Evolutionary conservation across 1,140 invertebrate genomes (phyloP), one percentile per base, ranked within the genome.

Genomic region (Cotesia glomerata): DNA sequence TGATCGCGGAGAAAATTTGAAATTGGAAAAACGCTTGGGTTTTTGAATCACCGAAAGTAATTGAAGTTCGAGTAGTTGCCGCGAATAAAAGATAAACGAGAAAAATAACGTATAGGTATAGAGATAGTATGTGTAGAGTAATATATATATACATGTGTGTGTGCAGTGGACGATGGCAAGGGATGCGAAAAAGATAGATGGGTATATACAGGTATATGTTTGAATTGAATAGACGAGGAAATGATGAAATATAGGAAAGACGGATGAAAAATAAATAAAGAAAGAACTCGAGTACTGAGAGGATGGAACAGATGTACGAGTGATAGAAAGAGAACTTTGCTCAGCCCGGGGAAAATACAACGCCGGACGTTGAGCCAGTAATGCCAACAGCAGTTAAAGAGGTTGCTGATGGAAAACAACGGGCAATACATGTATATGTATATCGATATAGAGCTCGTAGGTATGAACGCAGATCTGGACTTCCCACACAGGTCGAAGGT

Each of bases 61-160:
- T 82, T 82, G 77, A 80, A 82, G 80, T 81, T 80, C 81, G 80
- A 82, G 80, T 80, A 79, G 80, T 74, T 69, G 72, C 64, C 66
- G 61, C 69, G 75, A 76, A 73, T 67, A 75, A 77, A 76, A 76
- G 74, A 64, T 62, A 45, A 56, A 72, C 14, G 32, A 39, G 45
- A 52, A 45, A 61, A 36, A 66, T 68, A 32, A 72, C 69, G 62
- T 69, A 76, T 18, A 26, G 54, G 9, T n/a, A 56, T 34, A 69
- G 4, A 39, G 5, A 39, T 39, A 45, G 39, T 26, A 26, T 2
- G 26, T 26, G 26, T 26, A 26, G 26, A 26, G 26, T 2, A 26
- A 66, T 16, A 66, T 26, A 51, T 11, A 58, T 58, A 58, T 32
- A 16, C n/a, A 58, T 9, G 4, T 16, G 2, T 58, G 13, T 26